A percentile compares a stretch with the other conserved stretches of the same genome.
These are phyloP conservation scores for Pediacus dermestoides DNA, from an alignment of 2,888 invertebrate species.

Conservation along the genomic window DNA sequence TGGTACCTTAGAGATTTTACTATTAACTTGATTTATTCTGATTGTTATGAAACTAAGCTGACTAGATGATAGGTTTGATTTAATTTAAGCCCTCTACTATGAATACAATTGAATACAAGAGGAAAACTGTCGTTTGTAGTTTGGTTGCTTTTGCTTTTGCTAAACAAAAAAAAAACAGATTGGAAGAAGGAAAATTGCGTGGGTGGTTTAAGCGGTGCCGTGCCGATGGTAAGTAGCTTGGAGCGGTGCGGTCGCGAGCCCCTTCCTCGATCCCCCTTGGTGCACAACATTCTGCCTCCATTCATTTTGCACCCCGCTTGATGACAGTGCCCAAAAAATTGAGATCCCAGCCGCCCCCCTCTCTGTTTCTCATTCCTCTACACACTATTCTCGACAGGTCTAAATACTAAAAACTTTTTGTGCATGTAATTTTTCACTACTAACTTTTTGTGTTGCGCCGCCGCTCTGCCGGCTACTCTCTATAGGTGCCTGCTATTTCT, in stretches of 20 bases:
- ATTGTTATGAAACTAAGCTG: too few relatives aligned
- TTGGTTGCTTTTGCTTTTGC: constrained; percentile 1
- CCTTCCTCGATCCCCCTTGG: constrained; percentile 33
- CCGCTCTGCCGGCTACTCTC: constrained; percentile 84
- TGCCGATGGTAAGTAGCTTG: constrained; percentile 22
- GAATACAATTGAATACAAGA: too few relatives aligned
- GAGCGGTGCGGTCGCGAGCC: constrained; percentile 14
- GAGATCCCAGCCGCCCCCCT: constrained; percentile 14
- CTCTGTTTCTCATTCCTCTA: constrained; percentile 26
- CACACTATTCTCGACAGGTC: constrained; percentile 36
- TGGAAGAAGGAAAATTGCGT: too few relatives aligned
- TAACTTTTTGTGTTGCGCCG: constrained; percentile 46
- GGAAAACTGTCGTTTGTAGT: too few relatives aligned
- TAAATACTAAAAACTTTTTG: too few relatives aligned
- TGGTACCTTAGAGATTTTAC: too few relatives aligned
- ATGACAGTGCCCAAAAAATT: constrained; percentile 10
- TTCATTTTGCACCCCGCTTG: constrained; percentile 12
- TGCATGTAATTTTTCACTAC: constrained; percentile 43
- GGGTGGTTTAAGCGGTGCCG: constrained; percentile 24
- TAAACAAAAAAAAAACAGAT: constrained; percentile 6
- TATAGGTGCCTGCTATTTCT: constrained; percentile 96
- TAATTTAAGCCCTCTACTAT: too few relatives aligned
- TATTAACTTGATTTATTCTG: too few relatives aligned
- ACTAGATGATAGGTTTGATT: too few relatives aligned
- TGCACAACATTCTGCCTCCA: constrained; percentile 26